These are phyloP conservation scores for Dorcus parallelipipedus DNA, from an alignment of 2,888 invertebrate genomes.

Conservation along the genomic window DNA sequence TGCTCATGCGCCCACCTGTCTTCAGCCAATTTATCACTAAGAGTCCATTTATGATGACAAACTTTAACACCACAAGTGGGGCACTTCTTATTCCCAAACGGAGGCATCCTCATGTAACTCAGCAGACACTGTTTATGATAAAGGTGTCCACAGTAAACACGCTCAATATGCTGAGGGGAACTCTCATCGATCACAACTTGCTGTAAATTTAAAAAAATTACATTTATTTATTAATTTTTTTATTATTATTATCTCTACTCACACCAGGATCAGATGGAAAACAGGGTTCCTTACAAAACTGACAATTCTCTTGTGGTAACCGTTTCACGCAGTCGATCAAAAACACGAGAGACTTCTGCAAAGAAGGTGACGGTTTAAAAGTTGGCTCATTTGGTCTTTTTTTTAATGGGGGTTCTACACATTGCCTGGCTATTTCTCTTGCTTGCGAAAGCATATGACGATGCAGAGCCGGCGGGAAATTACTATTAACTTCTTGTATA, in stretches of 20 bases:
- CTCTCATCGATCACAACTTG: conserved; percentile 56
- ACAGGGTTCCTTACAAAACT: conserved; percentile 59
- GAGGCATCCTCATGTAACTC: conserved; percentile 66
- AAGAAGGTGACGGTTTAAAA: conserved; percentile 62
- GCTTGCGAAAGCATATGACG: conserved; percentile 63
- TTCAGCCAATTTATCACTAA: conserved; percentile 66
- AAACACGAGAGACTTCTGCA: conserved; percentile 59
- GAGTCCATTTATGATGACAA: conserved; percentile 71
- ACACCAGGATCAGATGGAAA: conserved; percentile 58
- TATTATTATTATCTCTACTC: conserved; percentile 26
- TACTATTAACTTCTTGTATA: conserved; percentile 58
- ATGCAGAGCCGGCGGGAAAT: conserved; percentile 62
- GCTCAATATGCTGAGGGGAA: conserved; percentile 60
- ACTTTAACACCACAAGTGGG: conserved; percentile 60
- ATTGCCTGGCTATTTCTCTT: conserved; percentile 64
- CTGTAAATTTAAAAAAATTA: too few species aligned
- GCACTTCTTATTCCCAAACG: conserved; percentile 73
- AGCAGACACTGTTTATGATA: conserved; percentile 69
- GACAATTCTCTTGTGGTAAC: conserved; percentile 62
- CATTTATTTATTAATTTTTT: too few species aligned
- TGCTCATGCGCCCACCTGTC: conserved; percentile 76
- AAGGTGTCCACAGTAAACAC: conserved; percentile 70
- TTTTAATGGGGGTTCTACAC: conserved; percentile 65
- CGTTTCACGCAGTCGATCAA: conserved; percentile 60
- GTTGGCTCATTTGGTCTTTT: conserved; percentile 53